Percentiles rank a stretch among this genome's conserved stretches.
phyloP scores from a whole-genome alignment of 2,888 invertebrate species.

The Pardosa pseudoannulata region DNA sequence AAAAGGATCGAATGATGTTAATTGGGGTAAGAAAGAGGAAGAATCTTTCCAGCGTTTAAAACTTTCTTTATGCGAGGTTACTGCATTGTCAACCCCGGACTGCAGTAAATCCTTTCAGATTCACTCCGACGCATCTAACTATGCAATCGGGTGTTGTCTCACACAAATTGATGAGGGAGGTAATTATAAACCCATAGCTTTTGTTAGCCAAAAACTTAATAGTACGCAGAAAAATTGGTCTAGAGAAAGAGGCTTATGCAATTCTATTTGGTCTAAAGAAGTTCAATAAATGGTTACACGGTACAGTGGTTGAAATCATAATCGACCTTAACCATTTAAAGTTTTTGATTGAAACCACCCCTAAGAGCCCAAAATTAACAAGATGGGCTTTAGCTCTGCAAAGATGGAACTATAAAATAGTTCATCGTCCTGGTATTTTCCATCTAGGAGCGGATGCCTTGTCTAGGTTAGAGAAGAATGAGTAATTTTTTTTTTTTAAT shows the following conservation, averaged over 20 bases:
- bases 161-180: not conserved
- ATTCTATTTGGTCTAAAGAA: not conserved
- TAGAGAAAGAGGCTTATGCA: not conserved
- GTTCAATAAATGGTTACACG: not conserved
- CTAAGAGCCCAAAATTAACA: constrained; percentile 6
- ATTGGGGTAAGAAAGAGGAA: not conserved
- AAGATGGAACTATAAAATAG: too few relatives aligned
- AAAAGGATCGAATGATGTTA: not conserved
- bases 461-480: too few relatives aligned
- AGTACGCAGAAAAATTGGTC: not conserved
- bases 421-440: too few relatives aligned
- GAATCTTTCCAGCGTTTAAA: not conserved
- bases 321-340: constrained; percentile 6
- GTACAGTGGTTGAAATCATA: not conserved
- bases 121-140: not conserved
- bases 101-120: not conserved
- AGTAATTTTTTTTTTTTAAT: too few relatives aligned
- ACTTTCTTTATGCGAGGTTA: not conserved
- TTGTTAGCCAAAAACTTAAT: not conserved
- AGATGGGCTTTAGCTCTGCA: too few relatives aligned
- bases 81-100: not conserved
- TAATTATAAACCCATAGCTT: not conserved
- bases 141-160: not conserved
- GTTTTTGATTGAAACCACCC: constrained; percentile 14
- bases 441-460: too few relatives aligned